Conservation (phyloP, 2,113 vertebrate species). For the Rousettus leschenaultii region DNA sequence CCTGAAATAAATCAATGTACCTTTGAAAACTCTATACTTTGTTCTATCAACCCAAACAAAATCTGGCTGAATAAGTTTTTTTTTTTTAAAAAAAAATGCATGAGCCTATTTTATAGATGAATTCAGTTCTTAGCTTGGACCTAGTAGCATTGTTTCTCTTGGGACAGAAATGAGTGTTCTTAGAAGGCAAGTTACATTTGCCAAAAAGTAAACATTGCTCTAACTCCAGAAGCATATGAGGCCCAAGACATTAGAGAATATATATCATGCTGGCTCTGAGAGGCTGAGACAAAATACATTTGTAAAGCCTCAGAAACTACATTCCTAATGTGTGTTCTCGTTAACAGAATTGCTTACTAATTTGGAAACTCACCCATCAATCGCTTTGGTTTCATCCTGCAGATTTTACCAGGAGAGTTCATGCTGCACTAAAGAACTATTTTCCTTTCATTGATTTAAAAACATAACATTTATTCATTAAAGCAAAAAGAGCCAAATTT, state of each 20-base stretch:
- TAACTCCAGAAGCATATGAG: background rate
- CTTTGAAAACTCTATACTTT: background rate
- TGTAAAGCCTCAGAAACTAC: background rate
- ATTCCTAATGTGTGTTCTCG: background rate
- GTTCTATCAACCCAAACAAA: background rate
- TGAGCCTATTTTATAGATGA: background rate
- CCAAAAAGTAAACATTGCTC: background rate
- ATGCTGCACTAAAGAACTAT: background rate
- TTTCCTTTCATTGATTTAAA: background rate
- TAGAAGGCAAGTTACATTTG: background rate
- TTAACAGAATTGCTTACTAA: background rate
- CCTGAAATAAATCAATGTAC: background rate
- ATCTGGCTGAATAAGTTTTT: background rate
- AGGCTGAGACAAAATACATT: background rate
- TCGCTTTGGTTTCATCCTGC: background rate
- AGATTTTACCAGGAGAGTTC: background rate
- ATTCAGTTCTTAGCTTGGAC: background rate
- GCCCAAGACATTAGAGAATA: background rate
- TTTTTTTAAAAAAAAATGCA: background rate
- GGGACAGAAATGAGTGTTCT: background rate
- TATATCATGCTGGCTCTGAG: background rate
- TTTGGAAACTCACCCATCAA: background rate
- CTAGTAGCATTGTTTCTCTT: background rate
- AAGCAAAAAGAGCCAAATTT: background rate
- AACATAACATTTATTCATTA: background rate